phyloP scores from a whole-genome alignment of 1,140 invertebrate genomes.

The Sycophila sp. region DNA sequence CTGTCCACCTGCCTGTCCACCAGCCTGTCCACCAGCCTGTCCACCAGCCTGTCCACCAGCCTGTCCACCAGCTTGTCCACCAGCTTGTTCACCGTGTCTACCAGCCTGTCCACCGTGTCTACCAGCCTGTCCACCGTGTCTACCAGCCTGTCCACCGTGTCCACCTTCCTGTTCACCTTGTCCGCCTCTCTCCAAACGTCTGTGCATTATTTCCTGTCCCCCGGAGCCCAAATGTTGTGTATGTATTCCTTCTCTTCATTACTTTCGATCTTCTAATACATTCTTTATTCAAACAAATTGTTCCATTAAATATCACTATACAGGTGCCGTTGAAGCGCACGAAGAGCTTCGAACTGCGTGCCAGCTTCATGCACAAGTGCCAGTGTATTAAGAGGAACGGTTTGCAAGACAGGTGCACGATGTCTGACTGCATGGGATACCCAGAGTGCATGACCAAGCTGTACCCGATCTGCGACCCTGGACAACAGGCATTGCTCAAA shows the following conservation, averaged over 20 bases:
- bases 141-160: background rate
- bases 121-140: background rate
- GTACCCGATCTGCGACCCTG: slow-evolving; percentile 74
- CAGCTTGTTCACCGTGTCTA: background rate
- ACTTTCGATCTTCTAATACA: background rate
- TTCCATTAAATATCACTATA: background rate
- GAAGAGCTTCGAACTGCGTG: slow-evolving; percentile 76
- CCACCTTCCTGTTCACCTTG: background rate
- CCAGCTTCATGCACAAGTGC: slow-evolving; percentile 74
- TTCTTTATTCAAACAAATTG: slow-evolving; percentile 41
- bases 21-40: background rate
- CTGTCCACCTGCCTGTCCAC: background rate
- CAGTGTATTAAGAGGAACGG: slow-evolving; percentile 81
- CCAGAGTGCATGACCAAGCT: slow-evolving; percentile 75
- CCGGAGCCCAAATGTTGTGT: background rate
- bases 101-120: background rate
- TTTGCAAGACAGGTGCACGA: slow-evolving; percentile 77
- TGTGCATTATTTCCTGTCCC: background rate
- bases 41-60: background rate
- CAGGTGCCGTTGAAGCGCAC: slow-evolving; percentile 46
- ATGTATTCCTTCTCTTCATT: background rate
- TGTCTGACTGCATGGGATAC: slow-evolving; percentile 74
- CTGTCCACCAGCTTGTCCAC: slow-evolving; percentile 1
- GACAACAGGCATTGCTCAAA: slow-evolving; percentile 58
- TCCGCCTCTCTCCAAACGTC: slow-evolving; percentile 1